Evolutionary conservation across 2,113 vertebrate species (phyloP), one percentile per base, ranked within the genome.

Genomic region (Oryctolagus cuniculus): DNA sequence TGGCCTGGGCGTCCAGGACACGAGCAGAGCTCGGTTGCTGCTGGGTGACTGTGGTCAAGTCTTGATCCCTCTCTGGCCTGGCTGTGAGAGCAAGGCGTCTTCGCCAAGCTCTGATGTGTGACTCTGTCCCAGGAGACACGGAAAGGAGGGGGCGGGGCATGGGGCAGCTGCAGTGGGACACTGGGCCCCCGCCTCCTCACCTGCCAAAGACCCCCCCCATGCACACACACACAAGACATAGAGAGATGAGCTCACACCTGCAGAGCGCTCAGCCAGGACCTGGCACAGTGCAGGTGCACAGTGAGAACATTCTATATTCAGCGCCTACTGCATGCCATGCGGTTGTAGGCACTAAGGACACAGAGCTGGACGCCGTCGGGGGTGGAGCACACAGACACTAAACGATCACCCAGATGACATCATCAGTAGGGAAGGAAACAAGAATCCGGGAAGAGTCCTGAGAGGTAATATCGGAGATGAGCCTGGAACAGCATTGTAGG

Each of bases 201-300:
- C 53, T 55, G 29, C n/a, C 3, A 61, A 90, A 55, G 64, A 51
- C 17, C 72, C 3, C 3, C n/a, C n/a, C 25, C 44, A 44, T 16
- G 7, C 44, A 44, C 44, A 44, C 44, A 44, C 44, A 44, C 44
- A 44, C 44, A 44, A 6, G 44, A 44, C 44, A 44, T 44, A 6
- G 44, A 44, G 8, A 58, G 27, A n/a, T 7, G 27, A 70, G 49
- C 8, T 21, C 53, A 1, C 3, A 29, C n/a, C 36, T 10, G 8
- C 3, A n/a, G 69, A 25, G 51, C 73, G 4, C 49, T 5, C n/a
- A 38, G 58, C 55, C 29, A 58, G 67, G 13, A 17, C 31, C 55
- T 34, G 38, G 27, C 38, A 0, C 0, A 21, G 63, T 11, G 16
- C n/a, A 3, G 34, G n/a, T 0, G 4, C 27, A 25, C n/a, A 0